Evolutionary conservation across 2,888 invertebrate species (phyloP).

Genomic region (Thymelicus sylvestris): DNA sequence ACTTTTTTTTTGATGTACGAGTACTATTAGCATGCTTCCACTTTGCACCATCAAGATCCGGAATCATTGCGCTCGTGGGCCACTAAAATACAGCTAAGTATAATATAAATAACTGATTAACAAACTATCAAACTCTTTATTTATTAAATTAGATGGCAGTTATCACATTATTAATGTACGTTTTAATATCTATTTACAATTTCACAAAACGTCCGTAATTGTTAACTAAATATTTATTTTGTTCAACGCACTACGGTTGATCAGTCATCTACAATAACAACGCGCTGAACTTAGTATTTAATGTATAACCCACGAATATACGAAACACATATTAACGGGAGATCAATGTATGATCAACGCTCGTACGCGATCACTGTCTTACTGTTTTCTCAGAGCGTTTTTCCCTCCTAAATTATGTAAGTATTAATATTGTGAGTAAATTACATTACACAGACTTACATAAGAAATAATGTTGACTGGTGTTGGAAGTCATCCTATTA

Average conservation of each 20-base stretch:
- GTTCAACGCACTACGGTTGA: too few relatives aligned
- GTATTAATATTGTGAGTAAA: slow-evolving; percentile 20
- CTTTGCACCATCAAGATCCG: not conserved
- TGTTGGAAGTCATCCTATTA: slow-evolving; percentile 23
- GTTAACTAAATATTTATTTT: too few relatives aligned
- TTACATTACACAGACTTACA: slow-evolving; percentile 28
- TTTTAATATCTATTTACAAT: too few relatives aligned
- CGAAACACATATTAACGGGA: not conserved
- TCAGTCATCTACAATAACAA: too few relatives aligned
- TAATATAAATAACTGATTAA: too few relatives aligned
- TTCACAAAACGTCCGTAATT: too few relatives aligned
- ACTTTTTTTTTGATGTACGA: slow-evolving; percentile 12
- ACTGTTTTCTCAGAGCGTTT: not conserved
- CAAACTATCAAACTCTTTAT: too few relatives aligned
- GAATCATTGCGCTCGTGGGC: not conserved
- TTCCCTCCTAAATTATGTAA: slow-evolving; percentile 25
- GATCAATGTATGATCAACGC: not conserved
- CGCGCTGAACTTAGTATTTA: too few relatives aligned
- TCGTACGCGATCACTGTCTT: slow-evolving; percentile 10
- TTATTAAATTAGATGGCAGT: too few relatives aligned
- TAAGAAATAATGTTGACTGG: slow-evolving; percentile 20
- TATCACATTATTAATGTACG: too few relatives aligned
- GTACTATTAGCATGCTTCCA: slow-evolving; percentile 10
- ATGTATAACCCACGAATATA: too few relatives aligned
- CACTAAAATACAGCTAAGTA: too few relatives aligned